Conservation (phyloP, 2,113 vertebrate species). For the Chamaetylas fuelleborni region DNA sequence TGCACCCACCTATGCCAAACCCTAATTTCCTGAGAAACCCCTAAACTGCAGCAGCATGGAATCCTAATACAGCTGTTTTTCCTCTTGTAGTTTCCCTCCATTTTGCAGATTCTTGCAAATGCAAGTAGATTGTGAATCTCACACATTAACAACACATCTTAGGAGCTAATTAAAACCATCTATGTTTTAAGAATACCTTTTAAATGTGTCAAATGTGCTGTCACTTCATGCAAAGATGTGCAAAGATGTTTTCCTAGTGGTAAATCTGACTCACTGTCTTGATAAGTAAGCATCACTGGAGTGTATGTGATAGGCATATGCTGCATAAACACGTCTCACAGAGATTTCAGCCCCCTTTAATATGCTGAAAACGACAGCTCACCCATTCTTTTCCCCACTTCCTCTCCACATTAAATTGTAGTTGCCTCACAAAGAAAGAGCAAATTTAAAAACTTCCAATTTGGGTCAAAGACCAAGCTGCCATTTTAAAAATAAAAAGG, state of each 20-base stretch:
- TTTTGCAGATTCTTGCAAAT: background rate
- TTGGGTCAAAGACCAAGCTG: background rate
- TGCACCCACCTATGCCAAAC: background rate
- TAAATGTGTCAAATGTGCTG: background rate
- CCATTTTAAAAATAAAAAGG: background rate
- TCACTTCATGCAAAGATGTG: background rate
- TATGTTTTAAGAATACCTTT: conserved; percentile 9
- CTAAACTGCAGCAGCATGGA: background rate
- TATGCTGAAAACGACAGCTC: conserved; percentile 23
- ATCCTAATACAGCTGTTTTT: background rate
- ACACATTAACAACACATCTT: background rate
- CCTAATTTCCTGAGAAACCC: background rate
- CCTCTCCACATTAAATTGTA: background rate
- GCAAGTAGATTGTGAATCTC: background rate
- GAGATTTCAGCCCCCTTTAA: conserved; percentile 42
- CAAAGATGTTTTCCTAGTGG: conserved; percentile 25
- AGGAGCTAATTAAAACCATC: background rate
- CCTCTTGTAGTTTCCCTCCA: background rate
- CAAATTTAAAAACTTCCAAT: background rate
- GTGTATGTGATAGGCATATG: conserved; percentile 13
- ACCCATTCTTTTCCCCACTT: background rate
- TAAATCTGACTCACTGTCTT: conserved; percentile 30
- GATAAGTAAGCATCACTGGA: conserved; percentile 7
- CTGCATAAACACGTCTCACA: background rate
- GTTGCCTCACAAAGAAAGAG: background rate